These are phyloP conservation scores for Aphaenogaster ashmeadi DNA, from an alignment of 1,140 invertebrate species.

Conservation along the genomic window DNA sequence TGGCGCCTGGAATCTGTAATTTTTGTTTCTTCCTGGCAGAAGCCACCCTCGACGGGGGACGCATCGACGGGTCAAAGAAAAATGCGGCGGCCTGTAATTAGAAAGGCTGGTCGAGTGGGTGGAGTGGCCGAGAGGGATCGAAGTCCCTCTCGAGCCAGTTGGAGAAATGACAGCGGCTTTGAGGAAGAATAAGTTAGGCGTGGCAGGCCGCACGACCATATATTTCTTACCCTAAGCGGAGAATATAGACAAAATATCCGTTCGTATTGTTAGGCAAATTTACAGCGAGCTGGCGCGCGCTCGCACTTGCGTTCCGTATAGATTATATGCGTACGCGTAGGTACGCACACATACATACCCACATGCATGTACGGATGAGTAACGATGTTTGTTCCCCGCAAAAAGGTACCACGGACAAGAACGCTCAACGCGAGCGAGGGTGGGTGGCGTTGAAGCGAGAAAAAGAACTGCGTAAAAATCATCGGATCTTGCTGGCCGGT, in stretches of 20 bases:
- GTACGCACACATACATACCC: background rate
- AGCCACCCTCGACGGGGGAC: conserved; percentile 25
- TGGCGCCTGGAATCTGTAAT: conserved; percentile 72
- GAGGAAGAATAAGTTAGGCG: conserved; percentile 73
- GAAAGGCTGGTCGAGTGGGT: conserved; percentile 73
- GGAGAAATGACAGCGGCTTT: conserved; percentile 75
- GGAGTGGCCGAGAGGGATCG: conserved; percentile 63
- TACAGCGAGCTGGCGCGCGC: conserved; percentile 54
- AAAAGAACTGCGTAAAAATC: conserved; percentile 70
- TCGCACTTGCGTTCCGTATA: background rate
- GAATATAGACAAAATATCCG: conserved; percentile 72
- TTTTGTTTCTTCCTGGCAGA: conserved; percentile 68
- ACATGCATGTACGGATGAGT: background rate
- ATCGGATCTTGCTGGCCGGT: conserved; percentile 59
- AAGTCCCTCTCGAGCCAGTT: conserved; percentile 61
- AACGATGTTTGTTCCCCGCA: conserved; percentile 16
- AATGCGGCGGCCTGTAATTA: conserved; percentile 79
- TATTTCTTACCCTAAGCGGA: conserved; percentile 48
- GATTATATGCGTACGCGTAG: background rate
- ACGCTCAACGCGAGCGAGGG: background rate
- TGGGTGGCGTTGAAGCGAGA: background rate
- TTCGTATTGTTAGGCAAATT: conserved; percentile 77
- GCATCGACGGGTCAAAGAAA: conserved; percentile 62
- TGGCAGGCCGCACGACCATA: conserved; percentile 56
- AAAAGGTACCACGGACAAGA: background rate